Evolutionary conservation across 2,888 invertebrate genomes (phyloP), one percentile per base, ranked within the genome.

Genomic region (Ceriagrion tenellum): DNA sequence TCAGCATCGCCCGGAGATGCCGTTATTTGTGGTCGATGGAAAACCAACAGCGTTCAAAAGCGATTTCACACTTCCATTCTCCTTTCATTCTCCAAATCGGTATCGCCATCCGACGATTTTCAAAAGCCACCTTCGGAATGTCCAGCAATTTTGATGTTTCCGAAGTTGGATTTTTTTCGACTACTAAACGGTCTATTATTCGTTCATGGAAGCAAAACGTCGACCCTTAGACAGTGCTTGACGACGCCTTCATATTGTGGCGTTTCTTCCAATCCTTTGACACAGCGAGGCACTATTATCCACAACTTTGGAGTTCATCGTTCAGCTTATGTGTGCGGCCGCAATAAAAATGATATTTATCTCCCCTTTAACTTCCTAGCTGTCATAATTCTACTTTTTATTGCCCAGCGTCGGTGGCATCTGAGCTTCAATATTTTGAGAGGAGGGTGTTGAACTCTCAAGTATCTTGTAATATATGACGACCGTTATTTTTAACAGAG

Each of bases 271-370:
- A 13, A 81, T 81, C 18, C 12, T 35, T 18, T 93, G 93, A 74
- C n/a, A n/a, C 20, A 93, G 55, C 30, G 35, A 47, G 20, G 47
- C 69, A 93, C 23, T 47, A 93, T 47, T 69, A 40, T 55, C 23
- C 20, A 63, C 26, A 23, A 35, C 55, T 93, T 35, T 63, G 35
- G 69, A 93, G 93, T 93, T 93, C 93, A 93, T 93, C 93, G 69
- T 26, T 47, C 69, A 55, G 93, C 26, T 16, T 55, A 47, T 16
- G 47, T 69, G 26, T 35, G 23, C 23, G 18, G 35, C 35, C 26
- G 69, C 69, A 47, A 69, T 93, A 93, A 93, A 93, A 93, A 93
- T 26, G 26, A 69, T 69, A 47, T 69, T 91, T 93, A 69, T 69
- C 93, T 47, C 69, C n/a, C 8, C 1, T n/a, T 69, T 47, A 18